These are phyloP conservation scores for Chelon auratus DNA, from an alignment of 2,797 vertebrate species.

Conservation along the genomic window DNA sequence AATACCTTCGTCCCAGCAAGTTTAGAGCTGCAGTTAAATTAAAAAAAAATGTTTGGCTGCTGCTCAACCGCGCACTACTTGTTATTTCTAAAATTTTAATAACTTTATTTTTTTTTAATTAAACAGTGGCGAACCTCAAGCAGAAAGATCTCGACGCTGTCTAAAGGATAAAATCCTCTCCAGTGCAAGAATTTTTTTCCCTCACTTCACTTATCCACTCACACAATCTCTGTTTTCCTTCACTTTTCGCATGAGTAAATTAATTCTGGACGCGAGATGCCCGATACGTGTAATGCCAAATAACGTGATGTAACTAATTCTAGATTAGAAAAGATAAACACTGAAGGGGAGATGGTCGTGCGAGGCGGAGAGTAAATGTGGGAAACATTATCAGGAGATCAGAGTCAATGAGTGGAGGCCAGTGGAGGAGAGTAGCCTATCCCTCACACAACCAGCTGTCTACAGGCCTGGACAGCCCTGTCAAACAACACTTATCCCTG, in stretches of 20 bases:
- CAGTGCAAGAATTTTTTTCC: too few species aligned
- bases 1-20: background rate
- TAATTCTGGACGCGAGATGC: conserved; percentile 8
- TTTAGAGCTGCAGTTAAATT: background rate
- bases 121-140: conserved; percentile 1
- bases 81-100: background rate
- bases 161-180: background rate
- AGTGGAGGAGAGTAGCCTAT: conserved; percentile 76
- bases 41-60: background rate
- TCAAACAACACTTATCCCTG: conserved; percentile 78
- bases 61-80: background rate
- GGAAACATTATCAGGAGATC: conserved; percentile 65
- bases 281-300: conserved; percentile 34
- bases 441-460: conserved; percentile 83
- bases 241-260: background rate
- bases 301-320: conserved; percentile 60
- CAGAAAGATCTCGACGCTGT: background rate
- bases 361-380: conserved; percentile 52
- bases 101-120: conserved; percentile 3
- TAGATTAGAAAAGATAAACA: conserved; percentile 64
- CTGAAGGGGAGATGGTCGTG: conserved; percentile 33
- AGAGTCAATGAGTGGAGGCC: conserved; percentile 67
- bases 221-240: background rate
- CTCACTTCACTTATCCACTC: background rate
- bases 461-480: conserved; percentile 68